Base-by-base conservation (phyloP, 2,888 invertebrate species). In the Agrilus biguttatus region DNA sequence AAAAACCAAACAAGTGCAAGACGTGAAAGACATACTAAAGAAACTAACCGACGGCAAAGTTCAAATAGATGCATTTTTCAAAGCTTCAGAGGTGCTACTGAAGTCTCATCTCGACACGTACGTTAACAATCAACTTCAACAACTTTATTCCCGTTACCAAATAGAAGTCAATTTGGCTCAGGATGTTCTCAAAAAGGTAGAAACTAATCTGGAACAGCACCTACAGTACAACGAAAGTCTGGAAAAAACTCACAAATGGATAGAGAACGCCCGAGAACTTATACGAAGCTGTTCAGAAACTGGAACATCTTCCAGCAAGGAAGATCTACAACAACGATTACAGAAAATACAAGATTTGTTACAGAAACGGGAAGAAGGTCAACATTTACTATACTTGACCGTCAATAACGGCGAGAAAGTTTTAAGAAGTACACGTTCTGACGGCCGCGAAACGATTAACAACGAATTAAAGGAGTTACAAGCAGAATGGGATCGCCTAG, bases 381-480 rank as follows among this genome's bases (percentile, higher is more conserved):
- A 91, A 56, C 85, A 81, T 57, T 65, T 91, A 14, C 82, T 92
- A 1, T 89, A 91, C 53, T 74, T 83, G 0, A 87, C 91, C 1
- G 81, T 91, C 0, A 90, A 88, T 56, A 85, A 83, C 56, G 91
- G 91, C 8, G 92, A 92, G 58, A 92, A 91, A 63, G 88, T 89
- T 1, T 69, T 88, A 21, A 72, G 90, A 41, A 89, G 86, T 49
- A 91, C 91, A 0, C 74, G 87, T 45, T 89, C 90, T 1, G 90
- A 90, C 57, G 93, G 93, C 1, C 77, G 83, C 42, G 92, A 93
- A 57, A 77, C 76, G 40, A 89, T 95, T 41, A 88, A 87, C 53
- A 77, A 77, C 19, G 86, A 91, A 65, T 72, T 93, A 50, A 90
- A 87, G 61, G 89, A 90, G 57, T 72, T 95, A 28, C 90, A 92